phyloP scores from a whole-genome alignment of 2,888 invertebrate genomes.

The Acrocyrtus sp. region DNA sequence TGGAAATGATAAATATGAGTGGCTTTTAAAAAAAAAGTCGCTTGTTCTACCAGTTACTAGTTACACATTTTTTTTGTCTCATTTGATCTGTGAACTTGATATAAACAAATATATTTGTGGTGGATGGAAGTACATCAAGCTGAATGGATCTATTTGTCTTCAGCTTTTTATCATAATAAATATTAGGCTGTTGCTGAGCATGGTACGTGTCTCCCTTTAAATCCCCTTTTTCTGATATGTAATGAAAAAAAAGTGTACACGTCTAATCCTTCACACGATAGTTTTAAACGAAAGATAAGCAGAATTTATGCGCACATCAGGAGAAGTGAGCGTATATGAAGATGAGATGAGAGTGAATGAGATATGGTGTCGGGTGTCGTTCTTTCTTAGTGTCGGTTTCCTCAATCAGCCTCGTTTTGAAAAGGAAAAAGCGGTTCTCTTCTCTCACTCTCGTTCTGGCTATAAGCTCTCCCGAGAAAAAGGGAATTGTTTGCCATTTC shows the following conservation, averaged over 20 bases:
- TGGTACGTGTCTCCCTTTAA: not conserved
- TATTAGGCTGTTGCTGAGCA: not conserved
- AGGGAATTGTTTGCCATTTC: not conserved
- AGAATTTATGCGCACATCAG: too few species aligned
- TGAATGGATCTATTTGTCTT: slow-evolving; percentile 22
- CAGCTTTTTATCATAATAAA: slow-evolving; percentile 4
- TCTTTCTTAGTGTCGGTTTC: not conserved
- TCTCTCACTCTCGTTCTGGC: not conserved
- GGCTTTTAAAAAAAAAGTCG: not conserved
- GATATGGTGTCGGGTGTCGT: slow-evolving; percentile 8
- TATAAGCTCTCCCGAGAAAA: too few species aligned
- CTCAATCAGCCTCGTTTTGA: not conserved
- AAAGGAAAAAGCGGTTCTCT: not conserved
- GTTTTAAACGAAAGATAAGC: not conserved
- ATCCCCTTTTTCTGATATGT: not conserved
- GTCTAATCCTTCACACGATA: slow-evolving; percentile 4
- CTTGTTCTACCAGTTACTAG: too few species aligned
- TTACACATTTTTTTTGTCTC: too few species aligned
- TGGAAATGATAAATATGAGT: not conserved
- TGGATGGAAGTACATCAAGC: not conserved
- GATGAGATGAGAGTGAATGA: slow-evolving; percentile 12
- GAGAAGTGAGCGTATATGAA: too few species aligned
- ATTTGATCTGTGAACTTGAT: not conserved
- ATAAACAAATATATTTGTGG: not conserved
- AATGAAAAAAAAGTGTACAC: not conserved